These are phyloP conservation scores for Rhabdophis nuchalis DNA, from an alignment of 2,797 vertebrate genomes.

Conservation along the genomic window DNA sequence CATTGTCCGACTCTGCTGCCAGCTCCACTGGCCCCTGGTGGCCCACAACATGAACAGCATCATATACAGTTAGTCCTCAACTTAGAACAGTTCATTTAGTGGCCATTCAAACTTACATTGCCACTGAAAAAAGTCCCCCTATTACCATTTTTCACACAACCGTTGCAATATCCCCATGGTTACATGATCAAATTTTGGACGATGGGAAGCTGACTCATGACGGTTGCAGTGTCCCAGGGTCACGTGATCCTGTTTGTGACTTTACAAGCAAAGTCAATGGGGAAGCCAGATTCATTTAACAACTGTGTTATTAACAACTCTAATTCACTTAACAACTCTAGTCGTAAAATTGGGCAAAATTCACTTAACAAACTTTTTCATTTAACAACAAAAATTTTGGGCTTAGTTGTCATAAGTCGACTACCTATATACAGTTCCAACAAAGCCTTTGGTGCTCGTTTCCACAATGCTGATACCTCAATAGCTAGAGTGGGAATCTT, in stretches of 20 bases:
- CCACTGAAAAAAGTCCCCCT: neutral
- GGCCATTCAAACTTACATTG: neutral
- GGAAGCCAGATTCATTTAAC: neutral
- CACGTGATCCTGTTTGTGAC: neutral
- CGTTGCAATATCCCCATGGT: neutral
- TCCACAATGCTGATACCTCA: neutral
- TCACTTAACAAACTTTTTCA: neutral
- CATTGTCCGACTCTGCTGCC: too few relatives aligned
- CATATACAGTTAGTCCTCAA: neutral
- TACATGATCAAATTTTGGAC: neutral
- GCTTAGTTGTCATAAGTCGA: neutral
- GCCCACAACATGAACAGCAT: neutral
- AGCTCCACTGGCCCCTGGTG: too few relatives aligned
- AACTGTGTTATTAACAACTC: neutral
- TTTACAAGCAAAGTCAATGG: neutral
- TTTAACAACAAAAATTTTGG: neutral
- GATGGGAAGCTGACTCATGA: neutral
- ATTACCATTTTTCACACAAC: neutral
- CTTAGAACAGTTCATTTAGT: neutral
- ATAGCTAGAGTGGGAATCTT: neutral
- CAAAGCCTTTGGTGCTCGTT: neutral
- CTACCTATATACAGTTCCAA: neutral
- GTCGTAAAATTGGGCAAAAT: neutral
- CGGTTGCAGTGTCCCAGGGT: neutral
- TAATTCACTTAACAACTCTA: neutral